Conservation (phyloP, 2,888 invertebrate species). For the Cylindroiulus punctatus region DNA sequence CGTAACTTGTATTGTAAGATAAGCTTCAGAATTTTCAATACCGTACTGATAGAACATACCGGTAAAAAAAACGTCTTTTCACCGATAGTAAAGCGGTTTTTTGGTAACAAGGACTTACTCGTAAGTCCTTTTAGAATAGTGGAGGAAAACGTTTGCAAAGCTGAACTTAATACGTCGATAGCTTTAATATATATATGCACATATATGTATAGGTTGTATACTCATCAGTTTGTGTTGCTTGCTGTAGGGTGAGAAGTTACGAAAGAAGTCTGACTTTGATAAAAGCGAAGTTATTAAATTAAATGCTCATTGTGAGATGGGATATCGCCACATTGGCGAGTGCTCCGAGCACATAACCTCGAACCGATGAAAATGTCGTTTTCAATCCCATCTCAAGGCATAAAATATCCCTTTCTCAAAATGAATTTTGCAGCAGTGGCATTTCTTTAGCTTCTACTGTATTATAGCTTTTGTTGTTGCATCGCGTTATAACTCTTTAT, state of each 20-base stretch:
- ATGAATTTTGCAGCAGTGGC: not conserved
- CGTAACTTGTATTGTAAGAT: too few relatives aligned
- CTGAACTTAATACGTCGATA: too few relatives aligned
- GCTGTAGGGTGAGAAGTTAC: not conserved
- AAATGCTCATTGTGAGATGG: constrained; percentile 37
- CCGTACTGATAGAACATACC: too few relatives aligned
- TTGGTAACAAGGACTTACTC: too few relatives aligned
- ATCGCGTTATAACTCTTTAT: constrained; percentile 30
- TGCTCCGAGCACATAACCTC: not conserved
- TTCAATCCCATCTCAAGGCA: constrained; percentile 2
- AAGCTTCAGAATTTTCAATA: too few relatives aligned
- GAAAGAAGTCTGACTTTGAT: not conserved
- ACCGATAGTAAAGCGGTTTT: too few relatives aligned
- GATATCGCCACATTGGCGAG: not conserved
- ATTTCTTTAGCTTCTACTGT: not conserved
- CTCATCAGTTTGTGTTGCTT: not conserved
- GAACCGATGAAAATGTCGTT: constrained; percentile 49
- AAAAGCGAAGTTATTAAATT: constrained; percentile 42
- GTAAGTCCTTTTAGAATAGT: too few relatives aligned
- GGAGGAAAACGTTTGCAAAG: too few relatives aligned
- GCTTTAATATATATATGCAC: too few relatives aligned
- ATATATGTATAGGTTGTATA: too few relatives aligned
- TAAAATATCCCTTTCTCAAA: constrained; percentile 39
- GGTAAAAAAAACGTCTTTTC: too few relatives aligned
- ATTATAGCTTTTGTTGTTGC: not conserved